Conservation (phyloP, 2,888 invertebrate species). For the Pachycephus smyrnensis region DNA sequence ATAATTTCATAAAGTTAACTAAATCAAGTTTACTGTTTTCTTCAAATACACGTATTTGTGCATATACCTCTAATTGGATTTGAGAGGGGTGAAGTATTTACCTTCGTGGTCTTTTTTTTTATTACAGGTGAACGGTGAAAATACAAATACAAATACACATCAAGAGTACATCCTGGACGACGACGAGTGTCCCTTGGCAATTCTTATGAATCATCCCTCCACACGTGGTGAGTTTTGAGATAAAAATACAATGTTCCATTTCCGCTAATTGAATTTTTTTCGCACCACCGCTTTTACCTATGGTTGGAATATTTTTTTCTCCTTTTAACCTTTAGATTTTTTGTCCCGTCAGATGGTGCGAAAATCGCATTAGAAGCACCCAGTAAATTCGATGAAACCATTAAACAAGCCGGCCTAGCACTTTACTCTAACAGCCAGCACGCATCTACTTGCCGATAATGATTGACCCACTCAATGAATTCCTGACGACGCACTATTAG, state of each 20-base stretch:
- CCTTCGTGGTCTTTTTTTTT: neutral
- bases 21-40: neutral
- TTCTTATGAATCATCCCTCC: constrained; percentile 89
- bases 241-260: neutral
- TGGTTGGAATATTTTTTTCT: neutral
- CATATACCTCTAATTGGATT: neutral
- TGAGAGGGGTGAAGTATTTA: neutral
- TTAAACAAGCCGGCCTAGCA: neutral
- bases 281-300: neutral
- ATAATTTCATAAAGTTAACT: neutral
- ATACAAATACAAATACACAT: constrained; percentile 73
- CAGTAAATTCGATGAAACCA: neutral
- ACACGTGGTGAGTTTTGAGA: constrained; percentile 80
- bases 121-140: constrained; percentile 67
- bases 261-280: neutral
- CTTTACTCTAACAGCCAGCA: neutral
- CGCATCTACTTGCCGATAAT: neutral
- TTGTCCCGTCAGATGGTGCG: neutral
- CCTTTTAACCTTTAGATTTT: neutral
- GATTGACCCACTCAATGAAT: too few species aligned
- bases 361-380: neutral
- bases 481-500: neutral
- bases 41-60: neutral
- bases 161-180: constrained; percentile 95
- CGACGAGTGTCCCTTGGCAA: constrained; percentile 96